These are phyloP conservation scores for Arenaria interpres DNA, from an alignment of 2,113 vertebrate species.

Conservation along the genomic window DNA sequence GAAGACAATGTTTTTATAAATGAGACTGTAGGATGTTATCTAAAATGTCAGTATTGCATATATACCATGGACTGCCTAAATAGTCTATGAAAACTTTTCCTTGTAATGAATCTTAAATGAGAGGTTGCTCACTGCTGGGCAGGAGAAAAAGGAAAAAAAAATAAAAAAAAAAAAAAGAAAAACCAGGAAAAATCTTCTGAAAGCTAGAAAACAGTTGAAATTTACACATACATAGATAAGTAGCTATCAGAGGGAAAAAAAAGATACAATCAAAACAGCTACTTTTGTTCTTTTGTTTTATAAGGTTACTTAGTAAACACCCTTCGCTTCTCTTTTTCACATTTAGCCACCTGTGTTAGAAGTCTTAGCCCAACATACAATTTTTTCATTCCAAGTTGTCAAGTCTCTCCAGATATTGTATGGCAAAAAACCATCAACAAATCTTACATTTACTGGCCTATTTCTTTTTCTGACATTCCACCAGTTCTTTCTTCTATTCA, in stretches of 20 bases:
- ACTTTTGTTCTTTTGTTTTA: background rate
- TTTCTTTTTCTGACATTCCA: slow-evolving; percentile 11
- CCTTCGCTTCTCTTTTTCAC: slow-evolving; percentile 37
- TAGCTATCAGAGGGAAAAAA: background rate
- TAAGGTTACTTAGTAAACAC: slow-evolving; percentile 6
- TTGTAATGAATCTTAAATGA: background rate
- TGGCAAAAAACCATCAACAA: slow-evolving; percentile 51
- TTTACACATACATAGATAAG: background rate
- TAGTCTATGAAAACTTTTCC: background rate
- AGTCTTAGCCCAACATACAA: background rate
- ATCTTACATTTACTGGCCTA: slow-evolving; percentile 35
- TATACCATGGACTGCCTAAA: background rate
- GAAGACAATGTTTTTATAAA: background rate
- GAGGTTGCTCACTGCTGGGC: background rate
- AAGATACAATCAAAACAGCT: background rate
- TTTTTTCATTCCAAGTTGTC: background rate
- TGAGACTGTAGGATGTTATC: background rate
- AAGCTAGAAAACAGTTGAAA: background rate
- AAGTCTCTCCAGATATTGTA: slow-evolving; percentile 13
- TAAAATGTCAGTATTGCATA: background rate
- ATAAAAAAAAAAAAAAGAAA: background rate
- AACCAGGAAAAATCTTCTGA: background rate
- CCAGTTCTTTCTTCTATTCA: slow-evolving; percentile 7
- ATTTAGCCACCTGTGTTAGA: slow-evolving; percentile 10
- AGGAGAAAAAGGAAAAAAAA: background rate